Evolutionary conservation across 2,888 invertebrate genomes (phyloP), one percentile per base, ranked within the genome.

Genomic region (Diadegma fenestrale): DNA sequence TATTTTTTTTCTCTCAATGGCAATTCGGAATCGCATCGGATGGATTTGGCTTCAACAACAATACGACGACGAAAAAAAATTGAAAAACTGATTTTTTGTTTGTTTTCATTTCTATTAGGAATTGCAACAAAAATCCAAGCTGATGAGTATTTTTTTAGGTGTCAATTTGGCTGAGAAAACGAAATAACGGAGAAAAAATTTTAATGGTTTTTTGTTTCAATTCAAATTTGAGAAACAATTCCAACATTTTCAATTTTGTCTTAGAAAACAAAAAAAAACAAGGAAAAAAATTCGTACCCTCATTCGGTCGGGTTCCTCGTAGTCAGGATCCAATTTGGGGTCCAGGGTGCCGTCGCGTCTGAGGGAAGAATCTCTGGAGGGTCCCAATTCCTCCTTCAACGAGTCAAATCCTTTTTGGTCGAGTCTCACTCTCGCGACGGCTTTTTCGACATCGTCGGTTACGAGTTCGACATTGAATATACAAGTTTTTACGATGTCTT

Each of bases 401-500:
- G 94, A 94, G 90, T 95, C 95, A 79, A 94, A 94, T 87, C 97
- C 97, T 93, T 95, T 94, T 87, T 94, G 94, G 90, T 94, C 94
- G 68, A 94, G 91, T 88, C 93, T 94, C 72, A 94, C 95, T 91
- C 95, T 95, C 54, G 95, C 96, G 68, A 95, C 95, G 68, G 95
- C 94, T 89, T 94, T 94, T 85, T 94, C 94, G 10, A 95, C 95
- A 90, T 97, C 96, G 92, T 97, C 97, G 0, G 97, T 97, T 1
- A 97, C 97, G 22, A 96, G 94, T 91, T 97, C 96, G n/a, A 97
- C 95, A 91, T 97, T 97, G 89, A 96, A 95, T 88, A 94, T 96
- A 93, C 97, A 97, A 91, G 96, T 96, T 82, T 96, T 95, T 0
- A 98, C 97, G 88, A 98, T 97, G 93, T 98, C 98, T 87, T 96